Base-by-base conservation (phyloP, 2,113 vertebrate species). In the Eubucco bourcierii region DNA sequence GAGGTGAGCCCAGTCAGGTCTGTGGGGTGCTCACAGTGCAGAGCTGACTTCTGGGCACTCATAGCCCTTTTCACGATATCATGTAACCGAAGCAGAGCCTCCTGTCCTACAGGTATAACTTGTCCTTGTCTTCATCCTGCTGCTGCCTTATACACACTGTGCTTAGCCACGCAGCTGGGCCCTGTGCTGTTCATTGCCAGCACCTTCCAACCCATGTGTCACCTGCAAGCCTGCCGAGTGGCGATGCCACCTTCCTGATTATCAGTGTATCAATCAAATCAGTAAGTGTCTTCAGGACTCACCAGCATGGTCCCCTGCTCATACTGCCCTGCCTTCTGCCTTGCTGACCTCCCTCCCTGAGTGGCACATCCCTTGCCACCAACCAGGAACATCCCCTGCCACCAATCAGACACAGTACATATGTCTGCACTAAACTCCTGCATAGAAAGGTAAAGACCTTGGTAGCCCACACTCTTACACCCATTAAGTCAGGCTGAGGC, bases 21-120 rank as follows among this genome's bases (percentile, higher is more conserved):
- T 4, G 1, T 29, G 34, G 20, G 60, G 29, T 55, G 31, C 21
- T 52, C 65, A 23, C 0, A 2, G 33, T 46, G 12, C 71, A 58
- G 59, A 61, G 16, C n/a, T 87, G 63, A 7, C 24, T 95, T 50
- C 46, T 1, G 11, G 59, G n/a, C 29, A 73, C 33, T 33, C 1
- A 0, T 12, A 59, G 50, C 12, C 47, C 28, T 85, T 63, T 88
- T 67, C 7, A 9, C 25, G 6, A 2, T 55, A 0, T 0, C 46
- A 41, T 1, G 0, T 47, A 4, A 1, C 2, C 0, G 2, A 80
- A 85, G 87, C 0, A 0, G 89, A 92, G 46, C 50, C 78, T 95
- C 84, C 76, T 91, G 87, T 92, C 87, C 79, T 50, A 56, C 94
- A 94, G 90, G 91, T 74, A 87, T 53, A 92, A 94, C 90, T 56